phyloP scores from a whole-genome alignment of 2,888 invertebrate genomes.

The Leptopilina myrica region DNA sequence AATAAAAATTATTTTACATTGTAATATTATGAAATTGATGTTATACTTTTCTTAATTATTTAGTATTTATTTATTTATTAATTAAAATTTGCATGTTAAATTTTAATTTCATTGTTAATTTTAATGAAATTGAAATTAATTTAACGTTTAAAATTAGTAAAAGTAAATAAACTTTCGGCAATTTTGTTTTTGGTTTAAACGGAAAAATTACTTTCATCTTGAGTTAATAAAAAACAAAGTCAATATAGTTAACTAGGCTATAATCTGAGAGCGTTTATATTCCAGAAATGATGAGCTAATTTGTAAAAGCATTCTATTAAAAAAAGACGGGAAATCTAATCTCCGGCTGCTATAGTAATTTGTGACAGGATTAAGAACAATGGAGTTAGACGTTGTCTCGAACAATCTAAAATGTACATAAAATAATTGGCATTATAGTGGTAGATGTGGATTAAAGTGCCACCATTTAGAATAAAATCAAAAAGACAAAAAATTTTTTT shows the following conservation, averaged over 20 bases:
- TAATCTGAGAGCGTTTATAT: not conserved
- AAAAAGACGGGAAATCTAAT: conserved; percentile 20
- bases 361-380: conserved; percentile 35
- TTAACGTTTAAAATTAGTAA: too few species aligned
- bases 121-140: too few species aligned
- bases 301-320: conserved; percentile 21
- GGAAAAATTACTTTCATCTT: not conserved
- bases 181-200: too few species aligned
- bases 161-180: too few species aligned
- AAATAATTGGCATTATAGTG: conserved; percentile 3
- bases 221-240: not conserved
- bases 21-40: too few species aligned
- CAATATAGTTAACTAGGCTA: not conserved
- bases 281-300: conserved; percentile 20
- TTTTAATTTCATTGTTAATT: too few species aligned
- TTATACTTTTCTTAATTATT: too few species aligned
- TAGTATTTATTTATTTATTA: too few species aligned
- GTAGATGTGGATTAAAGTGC: not conserved
- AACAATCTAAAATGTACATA: conserved; percentile 24
- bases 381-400: conserved; percentile 27
- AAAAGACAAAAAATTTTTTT: not conserved
- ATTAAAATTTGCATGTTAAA: too few species aligned
- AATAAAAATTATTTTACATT: too few species aligned
- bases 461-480: not conserved
- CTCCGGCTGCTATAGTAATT: conserved; percentile 24